A percentile compares a stretch with the other conserved stretches of the same genome.
Conservation (phyloP, 2,888 invertebrate species). For the Hirtodrosophila duncani region DNA sequence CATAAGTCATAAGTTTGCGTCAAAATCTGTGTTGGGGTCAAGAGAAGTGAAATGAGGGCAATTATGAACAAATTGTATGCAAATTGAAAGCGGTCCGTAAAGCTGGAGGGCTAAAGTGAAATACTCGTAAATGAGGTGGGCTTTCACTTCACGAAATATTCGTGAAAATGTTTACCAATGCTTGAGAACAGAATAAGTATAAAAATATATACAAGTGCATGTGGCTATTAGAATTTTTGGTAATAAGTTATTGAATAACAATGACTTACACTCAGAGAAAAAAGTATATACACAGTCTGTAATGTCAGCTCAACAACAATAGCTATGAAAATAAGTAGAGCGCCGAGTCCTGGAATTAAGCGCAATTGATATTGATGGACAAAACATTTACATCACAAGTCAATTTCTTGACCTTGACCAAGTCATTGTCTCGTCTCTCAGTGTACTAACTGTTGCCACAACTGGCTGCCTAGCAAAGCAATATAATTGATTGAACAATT, state of each 20-base stretch:
- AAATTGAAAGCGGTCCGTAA: slow-evolving; percentile 21
- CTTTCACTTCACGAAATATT: slow-evolving; percentile 46
- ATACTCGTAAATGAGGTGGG: slow-evolving; percentile 27
- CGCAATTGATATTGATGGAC: no score
- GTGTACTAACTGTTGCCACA: slow-evolving; percentile 50
- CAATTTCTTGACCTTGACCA: neutral
- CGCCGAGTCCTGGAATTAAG: neutral
- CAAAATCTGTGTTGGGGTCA: neutral
- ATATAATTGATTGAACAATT: slow-evolving; percentile 64
- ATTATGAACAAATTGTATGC: slow-evolving; percentile 38
- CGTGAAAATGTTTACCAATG: slow-evolving; percentile 15
- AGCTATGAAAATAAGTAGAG: neutral
- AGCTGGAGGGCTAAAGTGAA: slow-evolving; percentile 10
- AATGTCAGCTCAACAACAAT: no score
- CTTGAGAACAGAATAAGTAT: slow-evolving; percentile 43
- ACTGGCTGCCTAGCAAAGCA: slow-evolving; percentile 59
- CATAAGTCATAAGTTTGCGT: neutral
- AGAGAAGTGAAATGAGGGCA: slow-evolving; percentile 36
- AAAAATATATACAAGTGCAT: no score
- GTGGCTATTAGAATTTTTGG: no score
- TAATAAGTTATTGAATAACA: no score
- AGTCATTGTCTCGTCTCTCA: no score
- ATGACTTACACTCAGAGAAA: no score
- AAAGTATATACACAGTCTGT: no score
- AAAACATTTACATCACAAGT: no score